A percentile compares a stretch with the other conserved stretches of the same genome.
Evolutionary conservation across 30 jellyfish, hydroid and myxozoan species (phyloP).

Genomic region (Rhopilema esculentum): DNA sequence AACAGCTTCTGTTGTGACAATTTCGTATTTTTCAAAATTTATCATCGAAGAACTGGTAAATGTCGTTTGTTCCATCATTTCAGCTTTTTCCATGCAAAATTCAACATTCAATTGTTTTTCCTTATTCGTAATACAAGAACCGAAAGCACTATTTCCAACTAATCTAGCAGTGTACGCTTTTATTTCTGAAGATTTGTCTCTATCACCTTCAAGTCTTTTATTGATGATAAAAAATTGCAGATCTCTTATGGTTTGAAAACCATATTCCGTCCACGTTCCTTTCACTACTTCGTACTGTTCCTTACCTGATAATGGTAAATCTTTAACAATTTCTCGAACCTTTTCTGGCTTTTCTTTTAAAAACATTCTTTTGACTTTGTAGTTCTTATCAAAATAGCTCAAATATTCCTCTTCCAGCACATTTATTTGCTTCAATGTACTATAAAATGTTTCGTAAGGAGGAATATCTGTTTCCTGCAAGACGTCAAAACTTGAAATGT

Average conservation of each 20-base stretch:
- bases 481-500: background rate
- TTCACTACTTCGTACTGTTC: background rate
- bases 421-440: constrained; percentile 1
- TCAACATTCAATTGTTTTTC: background rate
- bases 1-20: background rate
- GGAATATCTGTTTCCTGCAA: background rate
- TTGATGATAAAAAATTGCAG: background rate
- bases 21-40: background rate
- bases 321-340: background rate
- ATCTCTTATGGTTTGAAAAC: background rate
- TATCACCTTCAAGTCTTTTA: background rate
- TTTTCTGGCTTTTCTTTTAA: background rate
- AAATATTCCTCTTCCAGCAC: background rate
- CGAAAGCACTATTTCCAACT: constrained; percentile 10
- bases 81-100: background rate
- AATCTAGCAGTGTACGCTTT: constrained; percentile 5
- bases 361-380: background rate
- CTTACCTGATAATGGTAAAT: background rate
- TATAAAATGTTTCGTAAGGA: constrained; percentile 15
- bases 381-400: background rate
- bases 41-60: background rate
- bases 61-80: background rate
- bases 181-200: background rate
- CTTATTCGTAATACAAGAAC: background rate
- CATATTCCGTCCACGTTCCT: background rate